Conservation (phyloP, 2,113 vertebrate genomes). For the Leucopsar rothschildi region DNA sequence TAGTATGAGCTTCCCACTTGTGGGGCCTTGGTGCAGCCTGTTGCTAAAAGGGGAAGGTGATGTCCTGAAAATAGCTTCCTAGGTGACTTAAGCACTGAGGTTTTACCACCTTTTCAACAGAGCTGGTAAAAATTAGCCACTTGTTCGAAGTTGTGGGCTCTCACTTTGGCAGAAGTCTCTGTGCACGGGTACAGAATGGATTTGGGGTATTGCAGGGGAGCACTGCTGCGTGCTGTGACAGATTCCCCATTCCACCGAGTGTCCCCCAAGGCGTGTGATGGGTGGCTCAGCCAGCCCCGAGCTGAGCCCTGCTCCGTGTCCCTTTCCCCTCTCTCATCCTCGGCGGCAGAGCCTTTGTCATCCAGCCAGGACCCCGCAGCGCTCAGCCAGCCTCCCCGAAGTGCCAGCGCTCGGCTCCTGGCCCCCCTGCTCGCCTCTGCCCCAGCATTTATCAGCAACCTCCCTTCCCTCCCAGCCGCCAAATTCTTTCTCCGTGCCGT, state of each 20-base stretch:
- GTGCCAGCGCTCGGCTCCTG: not conserved
- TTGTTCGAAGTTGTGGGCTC: not conserved
- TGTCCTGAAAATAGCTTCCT: not conserved
- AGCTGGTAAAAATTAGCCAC: not conserved
- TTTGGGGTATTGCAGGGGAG: not conserved
- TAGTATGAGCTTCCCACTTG: not conserved
- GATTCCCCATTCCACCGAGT: not conserved
- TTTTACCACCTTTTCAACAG: not conserved
- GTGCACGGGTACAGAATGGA: not conserved
- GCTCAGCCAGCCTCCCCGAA: not conserved
- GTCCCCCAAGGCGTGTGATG: fast-evolving
- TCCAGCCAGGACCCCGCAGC: not conserved
- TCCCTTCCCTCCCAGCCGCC: conserved; percentile 22
- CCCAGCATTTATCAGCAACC: not conserved
- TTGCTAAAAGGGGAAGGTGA: not conserved
- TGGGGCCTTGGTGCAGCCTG: not conserved
- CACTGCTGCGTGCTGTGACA: not conserved
- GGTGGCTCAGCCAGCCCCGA: not conserved
- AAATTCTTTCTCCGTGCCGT: conserved; percentile 37
- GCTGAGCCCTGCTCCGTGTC: not conserved
- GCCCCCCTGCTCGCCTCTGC: not conserved
- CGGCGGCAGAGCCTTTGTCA: not conserved
- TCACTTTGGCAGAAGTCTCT: not conserved
- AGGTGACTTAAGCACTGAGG: not conserved
- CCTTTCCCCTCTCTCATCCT: not conserved